A percentile compares a stretch with the other conserved stretches of the same genome.
Conservation (phyloP, 1,140 invertebrate species). For the Bursaphelenchus mucronatus region DNA sequence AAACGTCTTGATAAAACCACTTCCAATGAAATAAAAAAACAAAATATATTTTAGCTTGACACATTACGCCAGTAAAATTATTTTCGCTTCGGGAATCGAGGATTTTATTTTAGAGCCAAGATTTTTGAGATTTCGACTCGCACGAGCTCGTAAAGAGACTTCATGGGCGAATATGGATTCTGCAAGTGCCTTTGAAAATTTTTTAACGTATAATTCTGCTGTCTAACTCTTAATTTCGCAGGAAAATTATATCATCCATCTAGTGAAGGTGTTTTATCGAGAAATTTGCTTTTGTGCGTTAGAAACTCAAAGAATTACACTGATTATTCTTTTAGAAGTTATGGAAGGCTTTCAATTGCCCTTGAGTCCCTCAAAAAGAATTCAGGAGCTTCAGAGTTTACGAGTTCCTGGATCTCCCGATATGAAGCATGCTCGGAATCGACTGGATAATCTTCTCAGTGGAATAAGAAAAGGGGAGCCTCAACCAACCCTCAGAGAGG, state of each 20-base stretch:
- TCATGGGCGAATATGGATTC: too few species aligned
- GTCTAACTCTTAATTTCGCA: neutral
- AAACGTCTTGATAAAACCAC: too few species aligned
- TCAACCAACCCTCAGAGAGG: constrained; percentile 17
- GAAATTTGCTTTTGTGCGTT: neutral
- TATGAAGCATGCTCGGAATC: constrained; percentile 42
- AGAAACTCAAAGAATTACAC: neutral
- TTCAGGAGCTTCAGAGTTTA: neutral
- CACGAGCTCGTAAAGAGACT: too few species aligned
- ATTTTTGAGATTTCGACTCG: too few species aligned
- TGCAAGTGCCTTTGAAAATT: too few species aligned
- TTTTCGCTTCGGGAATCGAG: too few species aligned
- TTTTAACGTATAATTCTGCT: neutral
- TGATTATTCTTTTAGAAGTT: neutral
- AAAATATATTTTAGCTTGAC: too few species aligned
- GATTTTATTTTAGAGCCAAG: too few species aligned
- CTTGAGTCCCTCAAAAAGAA: constrained; percentile 4
- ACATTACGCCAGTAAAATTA: too few species aligned
- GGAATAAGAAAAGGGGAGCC: constrained; percentile 37
- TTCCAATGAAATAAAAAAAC: too few species aligned
- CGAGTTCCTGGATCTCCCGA: constrained; percentile 29
- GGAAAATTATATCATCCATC: neutral
- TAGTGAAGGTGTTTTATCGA: neutral
- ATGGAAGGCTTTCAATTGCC: neutral
- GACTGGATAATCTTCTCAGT: constrained; percentile 37